Conservation (phyloP, 2,797 vertebrate species). For the Choloepus didactylus region DNA sequence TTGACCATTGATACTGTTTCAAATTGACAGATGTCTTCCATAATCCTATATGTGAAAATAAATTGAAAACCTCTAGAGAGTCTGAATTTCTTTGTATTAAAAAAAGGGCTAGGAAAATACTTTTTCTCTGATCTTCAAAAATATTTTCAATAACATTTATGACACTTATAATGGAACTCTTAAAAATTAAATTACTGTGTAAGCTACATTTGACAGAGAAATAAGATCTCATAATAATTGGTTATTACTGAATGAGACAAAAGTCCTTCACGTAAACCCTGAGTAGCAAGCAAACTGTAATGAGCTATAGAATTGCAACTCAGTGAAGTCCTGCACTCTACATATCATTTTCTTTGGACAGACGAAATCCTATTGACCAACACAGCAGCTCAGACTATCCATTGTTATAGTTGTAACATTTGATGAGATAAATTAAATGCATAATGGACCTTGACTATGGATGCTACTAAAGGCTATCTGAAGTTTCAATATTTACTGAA, state of each 20-base stretch:
- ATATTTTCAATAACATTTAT: neutral
- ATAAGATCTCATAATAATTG: neutral
- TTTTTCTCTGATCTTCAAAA: neutral
- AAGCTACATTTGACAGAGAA: neutral
- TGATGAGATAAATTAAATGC: neutral
- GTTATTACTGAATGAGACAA: neutral
- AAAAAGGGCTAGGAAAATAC: accelerated
- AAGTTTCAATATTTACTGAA: neutral
- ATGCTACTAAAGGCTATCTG: neutral
- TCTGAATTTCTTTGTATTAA: neutral
- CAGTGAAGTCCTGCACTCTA: neutral
- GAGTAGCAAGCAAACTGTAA: neutral
- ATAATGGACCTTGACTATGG: neutral
- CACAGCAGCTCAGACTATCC: neutral
- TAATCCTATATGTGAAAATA: neutral
- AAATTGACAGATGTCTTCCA: neutral
- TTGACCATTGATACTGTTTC: neutral
- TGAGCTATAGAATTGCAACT: neutral
- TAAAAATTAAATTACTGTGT: neutral
- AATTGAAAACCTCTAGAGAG: neutral
- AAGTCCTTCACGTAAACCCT: neutral
- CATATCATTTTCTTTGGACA: neutral
- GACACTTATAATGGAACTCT: neutral
- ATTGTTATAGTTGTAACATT: neutral
- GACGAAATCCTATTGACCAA: neutral